phyloP scores from a whole-genome alignment of 2,888 invertebrate genomes.

The Chymomyza amoena region DNA sequence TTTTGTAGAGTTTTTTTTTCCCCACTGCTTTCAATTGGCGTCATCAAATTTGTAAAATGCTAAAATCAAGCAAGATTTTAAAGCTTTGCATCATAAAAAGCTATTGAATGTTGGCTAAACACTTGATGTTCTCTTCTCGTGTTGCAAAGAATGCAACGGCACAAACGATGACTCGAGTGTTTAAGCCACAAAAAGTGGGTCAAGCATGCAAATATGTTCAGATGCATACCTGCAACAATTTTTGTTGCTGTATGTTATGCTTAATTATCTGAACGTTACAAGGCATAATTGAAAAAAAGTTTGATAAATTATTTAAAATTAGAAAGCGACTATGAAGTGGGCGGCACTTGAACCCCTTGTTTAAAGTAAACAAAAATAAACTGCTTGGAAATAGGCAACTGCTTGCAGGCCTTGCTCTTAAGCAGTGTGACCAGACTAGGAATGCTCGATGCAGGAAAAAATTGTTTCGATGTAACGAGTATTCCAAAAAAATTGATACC shows the following conservation, averaged over 20 bases:
- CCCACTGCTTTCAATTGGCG: constrained; percentile 7
- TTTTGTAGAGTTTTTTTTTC: constrained; percentile 25
- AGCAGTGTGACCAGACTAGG: too few relatives aligned
- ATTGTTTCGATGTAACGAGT: too few relatives aligned
- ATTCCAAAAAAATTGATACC: too few relatives aligned
- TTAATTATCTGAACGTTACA: background rate
- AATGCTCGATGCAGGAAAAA: too few relatives aligned
- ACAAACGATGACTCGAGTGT: background rate
- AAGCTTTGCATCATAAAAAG: background rate
- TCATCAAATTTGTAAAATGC: constrained; percentile 4
- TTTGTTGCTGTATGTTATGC: background rate
- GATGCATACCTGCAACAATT: background rate
- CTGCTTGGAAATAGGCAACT: too few relatives aligned
- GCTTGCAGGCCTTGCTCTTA: too few relatives aligned
- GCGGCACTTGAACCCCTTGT: too few relatives aligned
- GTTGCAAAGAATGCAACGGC: background rate
- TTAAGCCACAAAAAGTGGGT: background rate
- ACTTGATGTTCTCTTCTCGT: background rate
- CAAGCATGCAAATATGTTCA: background rate
- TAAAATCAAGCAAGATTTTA: background rate
- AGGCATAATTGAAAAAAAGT: background rate
- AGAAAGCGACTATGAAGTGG: too few relatives aligned
- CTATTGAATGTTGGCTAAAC: background rate
- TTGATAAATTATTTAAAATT: background rate
- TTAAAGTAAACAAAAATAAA: too few relatives aligned